Evolutionary conservation across 2,797 vertebrate genomes (phyloP), one percentile per base, ranked within the genome.

Genomic region (Acomys russatus): DNA sequence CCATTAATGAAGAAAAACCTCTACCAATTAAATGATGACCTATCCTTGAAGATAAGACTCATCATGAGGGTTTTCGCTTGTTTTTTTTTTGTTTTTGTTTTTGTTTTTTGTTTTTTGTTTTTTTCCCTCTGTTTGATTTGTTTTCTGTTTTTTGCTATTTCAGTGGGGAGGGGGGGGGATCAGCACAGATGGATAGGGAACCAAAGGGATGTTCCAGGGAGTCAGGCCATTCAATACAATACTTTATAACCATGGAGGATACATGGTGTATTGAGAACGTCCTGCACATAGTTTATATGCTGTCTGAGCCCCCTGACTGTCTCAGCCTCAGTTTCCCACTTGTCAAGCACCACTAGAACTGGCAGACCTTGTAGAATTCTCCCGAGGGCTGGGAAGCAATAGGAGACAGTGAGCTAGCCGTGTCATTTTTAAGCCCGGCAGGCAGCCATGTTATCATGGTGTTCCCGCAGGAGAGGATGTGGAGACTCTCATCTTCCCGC

Each of bases 21-120:
- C n/a, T 82, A 61, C 68, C 83, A 70, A 33, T 88, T 82, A 93
- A 93, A 80, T 18, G 28, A 22, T 83, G 68, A n/a, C 63, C 61
- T 87, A 73, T 38, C 33, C 33, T 91, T 79, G 79, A 51, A 92
- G 70, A 38, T 61, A 61, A 83, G 71, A 71, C 74, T 92, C 64
- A 86, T 59, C 25, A 28, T 80, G 22, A 44, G 44, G 44, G 44
- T 44, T 44, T 44, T 59, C 18, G 2, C 18, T 59, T 17, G 17
- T 59, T 11, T 56, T 56, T 14, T 56, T 54, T 11, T 54, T 6
- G 6, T 54, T 54, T 11, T 54, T 54, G 6, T 54, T 54, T 11
- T 54, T 54, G 6, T 54, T 54, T 11, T 54, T 54, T n/a, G n/a
- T 11, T 54, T 54, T 11, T 54, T 54, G 6, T 54, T 54, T 11